phyloP scores from a whole-genome alignment of 2,888 invertebrate species.

The Celastrina argiolus region DNA sequence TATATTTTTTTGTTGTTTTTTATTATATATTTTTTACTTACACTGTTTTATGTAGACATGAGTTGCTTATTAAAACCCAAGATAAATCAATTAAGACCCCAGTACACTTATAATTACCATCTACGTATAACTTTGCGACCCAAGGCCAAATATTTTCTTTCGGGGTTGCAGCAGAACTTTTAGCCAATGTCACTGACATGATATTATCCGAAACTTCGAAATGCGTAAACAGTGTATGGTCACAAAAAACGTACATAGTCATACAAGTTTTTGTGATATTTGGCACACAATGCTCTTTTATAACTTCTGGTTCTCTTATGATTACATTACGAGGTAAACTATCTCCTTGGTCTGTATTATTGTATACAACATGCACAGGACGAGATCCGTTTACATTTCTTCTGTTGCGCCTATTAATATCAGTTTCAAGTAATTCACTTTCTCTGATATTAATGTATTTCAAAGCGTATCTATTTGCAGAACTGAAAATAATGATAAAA shows the following conservation, averaged over 20 bases:
- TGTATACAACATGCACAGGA: constrained; percentile 55
- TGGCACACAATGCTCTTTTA: constrained; percentile 66
- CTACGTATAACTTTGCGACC: constrained; percentile 83
- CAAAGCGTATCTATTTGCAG: constrained; percentile 56
- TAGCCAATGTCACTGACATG: constrained; percentile 37
- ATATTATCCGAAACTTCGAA: constrained; percentile 46
- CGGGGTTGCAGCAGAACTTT: constrained; percentile 38
- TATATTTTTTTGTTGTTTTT: too few relatives aligned
- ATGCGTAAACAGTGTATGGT: constrained; percentile 59
- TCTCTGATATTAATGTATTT: constrained; percentile 61
- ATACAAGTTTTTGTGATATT: constrained; percentile 71
- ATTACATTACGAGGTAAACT: constrained; percentile 43
- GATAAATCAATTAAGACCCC: constrained; percentile 81
- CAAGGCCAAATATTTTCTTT: constrained; percentile 79
- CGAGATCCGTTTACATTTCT: constrained; percentile 42
- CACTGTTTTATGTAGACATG: constrained; percentile 69
- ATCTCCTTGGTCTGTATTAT: constrained; percentile 36
- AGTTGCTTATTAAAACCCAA: constrained; percentile 81
- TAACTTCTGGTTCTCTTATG: constrained; percentile 56
- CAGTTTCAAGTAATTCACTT: constrained; percentile 39
- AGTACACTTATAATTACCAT: constrained; percentile 83
- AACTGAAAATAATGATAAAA: constrained; percentile 44
- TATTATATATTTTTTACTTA: constrained; percentile 43
- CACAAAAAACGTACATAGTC: constrained; percentile 76
- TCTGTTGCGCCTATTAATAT: constrained; percentile 42